Conservation (phyloP, 2,888 invertebrate species). For the Eulithis prunata region DNA sequence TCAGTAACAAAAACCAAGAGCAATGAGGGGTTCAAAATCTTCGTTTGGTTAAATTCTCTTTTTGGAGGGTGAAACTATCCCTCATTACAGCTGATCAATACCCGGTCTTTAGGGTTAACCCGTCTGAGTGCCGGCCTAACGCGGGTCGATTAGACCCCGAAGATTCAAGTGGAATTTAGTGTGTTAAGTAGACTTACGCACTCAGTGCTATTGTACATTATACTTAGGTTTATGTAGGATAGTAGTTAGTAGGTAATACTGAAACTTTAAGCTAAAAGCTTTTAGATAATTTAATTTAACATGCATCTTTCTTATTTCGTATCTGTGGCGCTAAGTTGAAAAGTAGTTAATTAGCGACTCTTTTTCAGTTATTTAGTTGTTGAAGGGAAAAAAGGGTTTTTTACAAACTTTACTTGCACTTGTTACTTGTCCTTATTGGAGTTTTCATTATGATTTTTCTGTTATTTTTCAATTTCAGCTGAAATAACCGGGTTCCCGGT, state of each 20-base stretch:
- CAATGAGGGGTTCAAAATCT: not conserved
- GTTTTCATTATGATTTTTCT: slow-evolving; percentile 13
- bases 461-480: slow-evolving; percentile 58
- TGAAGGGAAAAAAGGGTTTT: not conserved
- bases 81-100: slow-evolving; percentile 35
- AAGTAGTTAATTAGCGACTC: too few relatives aligned
- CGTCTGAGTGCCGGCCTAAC: slow-evolving; percentile 33
- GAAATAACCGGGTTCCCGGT: slow-evolving; percentile 74
- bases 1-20: not conserved
- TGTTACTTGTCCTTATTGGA: not conserved
- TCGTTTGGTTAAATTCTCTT: not conserved
- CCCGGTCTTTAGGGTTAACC: slow-evolving; percentile 39
- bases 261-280: too few relatives aligned
- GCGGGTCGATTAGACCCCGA: slow-evolving; percentile 42
- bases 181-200: slow-evolving; percentile 22
- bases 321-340: too few relatives aligned
- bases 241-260: too few relatives aligned
- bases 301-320: too few relatives aligned
- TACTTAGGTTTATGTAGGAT: not conserved
- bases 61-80: slow-evolving; percentile 14
- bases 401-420: not conserved
- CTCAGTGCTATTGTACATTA: slow-evolving; percentile 3
- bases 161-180: slow-evolving; percentile 39
- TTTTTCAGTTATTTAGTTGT: too few relatives aligned
- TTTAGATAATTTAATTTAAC: too few relatives aligned